Evolutionary conservation across 2,797 vertebrate genomes (phyloP).

Genomic region (Synanceia verrucosa): DNA sequence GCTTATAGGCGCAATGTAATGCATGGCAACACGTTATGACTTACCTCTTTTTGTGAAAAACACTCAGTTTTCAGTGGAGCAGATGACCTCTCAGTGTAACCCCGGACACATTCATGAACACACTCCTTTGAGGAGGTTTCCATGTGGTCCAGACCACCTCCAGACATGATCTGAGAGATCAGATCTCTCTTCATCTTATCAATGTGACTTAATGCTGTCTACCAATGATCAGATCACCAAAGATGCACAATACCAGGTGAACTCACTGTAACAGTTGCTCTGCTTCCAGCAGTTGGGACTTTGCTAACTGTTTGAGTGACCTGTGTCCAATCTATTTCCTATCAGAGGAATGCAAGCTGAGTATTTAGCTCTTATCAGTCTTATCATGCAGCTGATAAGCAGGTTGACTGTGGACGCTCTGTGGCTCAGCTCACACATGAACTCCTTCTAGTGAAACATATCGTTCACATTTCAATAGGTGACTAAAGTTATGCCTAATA

Average conservation of each 20-base stretch:
- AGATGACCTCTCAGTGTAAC: background rate
- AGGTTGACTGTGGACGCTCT: background rate
- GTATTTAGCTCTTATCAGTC: slow-evolving; percentile 29
- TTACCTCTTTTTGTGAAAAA: too few relatives aligned
- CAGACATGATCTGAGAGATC: background rate
- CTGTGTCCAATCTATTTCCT: background rate
- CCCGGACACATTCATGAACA: too few relatives aligned
- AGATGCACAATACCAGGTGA: background rate
- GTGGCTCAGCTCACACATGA: background rate
- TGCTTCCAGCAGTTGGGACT: background rate
- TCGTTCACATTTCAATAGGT: background rate
- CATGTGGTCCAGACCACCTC: background rate
- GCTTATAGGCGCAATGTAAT: too few relatives aligned
- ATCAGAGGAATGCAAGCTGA: slow-evolving; percentile 34
- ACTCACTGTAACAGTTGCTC: background rate
- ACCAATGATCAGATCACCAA: background rate
- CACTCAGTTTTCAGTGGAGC: too few relatives aligned
- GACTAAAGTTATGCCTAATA: background rate
- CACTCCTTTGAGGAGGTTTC: too few relatives aligned
- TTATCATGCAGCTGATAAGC: slow-evolving; percentile 17
- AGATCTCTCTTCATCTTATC: too few relatives aligned
- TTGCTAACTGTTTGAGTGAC: background rate
- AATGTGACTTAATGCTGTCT: background rate
- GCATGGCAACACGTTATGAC: too few relatives aligned
- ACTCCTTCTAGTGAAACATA: background rate